phyloP scores from a whole-genome alignment of 1,140 invertebrate genomes.

The Micrasema longulum region DNA sequence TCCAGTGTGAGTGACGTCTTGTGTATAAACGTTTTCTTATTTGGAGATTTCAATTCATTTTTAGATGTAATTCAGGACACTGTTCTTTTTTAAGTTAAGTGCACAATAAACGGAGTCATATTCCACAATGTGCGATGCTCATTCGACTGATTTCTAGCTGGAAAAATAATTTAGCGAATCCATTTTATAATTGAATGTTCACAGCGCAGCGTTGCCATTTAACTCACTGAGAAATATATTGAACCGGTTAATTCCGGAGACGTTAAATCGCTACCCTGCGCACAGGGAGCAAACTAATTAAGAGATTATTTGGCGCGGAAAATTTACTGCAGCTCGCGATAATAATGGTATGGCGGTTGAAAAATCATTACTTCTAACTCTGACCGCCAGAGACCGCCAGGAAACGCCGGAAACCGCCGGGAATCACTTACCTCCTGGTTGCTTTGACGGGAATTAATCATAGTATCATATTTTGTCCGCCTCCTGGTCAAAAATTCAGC shows the following conservation, averaged over 20 bases:
- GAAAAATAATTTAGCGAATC: constrained; percentile 37
- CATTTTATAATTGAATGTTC: constrained; percentile 39
- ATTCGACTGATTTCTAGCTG: constrained; percentile 3
- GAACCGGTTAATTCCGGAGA: constrained; percentile 38
- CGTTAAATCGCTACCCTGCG: constrained; percentile 35
- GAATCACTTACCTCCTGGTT: neutral
- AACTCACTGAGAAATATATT: constrained; percentile 39
- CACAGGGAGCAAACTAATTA: constrained; percentile 50
- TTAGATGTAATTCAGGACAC: too few species aligned
- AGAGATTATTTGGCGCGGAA: constrained; percentile 54
- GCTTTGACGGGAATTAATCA: neutral
- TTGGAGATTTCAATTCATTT: too few species aligned
- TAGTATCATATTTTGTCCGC: too few species aligned
- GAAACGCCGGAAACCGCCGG: too few species aligned
- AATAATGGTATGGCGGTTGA: constrained; percentile 52
- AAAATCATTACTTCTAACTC: constrained; percentile 39
- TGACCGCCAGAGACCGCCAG: constrained; percentile 1
- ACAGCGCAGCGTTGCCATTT: constrained; percentile 26
- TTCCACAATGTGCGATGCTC: neutral
- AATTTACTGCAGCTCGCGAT: constrained; percentile 52
- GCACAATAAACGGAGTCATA: too few species aligned
- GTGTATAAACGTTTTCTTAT: too few species aligned
- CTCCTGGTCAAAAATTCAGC: neutral
- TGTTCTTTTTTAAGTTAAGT: too few species aligned
- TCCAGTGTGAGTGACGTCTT: too few species aligned